Percentiles rank a stretch among this genome's conserved stretches.
phyloP scores from a whole-genome alignment of 2,888 invertebrate species.

The Drosophila siamana region DNA sequence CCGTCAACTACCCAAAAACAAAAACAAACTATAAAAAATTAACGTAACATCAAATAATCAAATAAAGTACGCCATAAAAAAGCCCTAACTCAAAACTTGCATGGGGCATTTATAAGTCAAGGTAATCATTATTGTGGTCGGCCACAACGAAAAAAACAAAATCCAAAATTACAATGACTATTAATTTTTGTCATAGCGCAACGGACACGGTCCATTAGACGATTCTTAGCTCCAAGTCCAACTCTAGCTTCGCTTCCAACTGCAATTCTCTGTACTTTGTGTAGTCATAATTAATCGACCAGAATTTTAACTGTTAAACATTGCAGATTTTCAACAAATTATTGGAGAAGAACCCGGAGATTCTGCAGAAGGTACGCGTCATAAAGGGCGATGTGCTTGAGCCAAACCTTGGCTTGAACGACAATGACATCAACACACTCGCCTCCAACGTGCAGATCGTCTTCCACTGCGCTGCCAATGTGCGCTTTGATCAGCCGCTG shows the following conservation, averaged over 20 bases:
- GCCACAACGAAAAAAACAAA: slow-evolving; percentile 34
- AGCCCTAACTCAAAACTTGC: slow-evolving; percentile 2
- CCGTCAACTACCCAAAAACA: slow-evolving; percentile 26
- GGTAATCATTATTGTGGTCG: slow-evolving; percentile 64
- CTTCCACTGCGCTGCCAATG: slow-evolving; percentile 95
- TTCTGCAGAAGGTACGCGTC: slow-evolving; percentile 88
- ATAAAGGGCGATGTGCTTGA: slow-evolving; percentile 89
- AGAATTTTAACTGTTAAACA: slow-evolving; percentile 31
- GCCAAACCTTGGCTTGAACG: slow-evolving; percentile 87
- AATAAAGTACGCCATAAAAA: slow-evolving; percentile 25
- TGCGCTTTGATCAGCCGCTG: slow-evolving; percentile 94
- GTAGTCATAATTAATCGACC: slow-evolving; percentile 39
- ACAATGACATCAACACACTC: slow-evolving; percentile 87
- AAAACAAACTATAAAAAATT: slow-evolving; percentile 18
- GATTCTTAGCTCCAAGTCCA: slow-evolving; percentile 47
- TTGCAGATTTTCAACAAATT: slow-evolving; percentile 87
- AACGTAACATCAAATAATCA: slow-evolving; percentile 26
- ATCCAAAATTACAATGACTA: slow-evolving; percentile 75
- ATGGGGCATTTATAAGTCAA: slow-evolving; percentile 70
- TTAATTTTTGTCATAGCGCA: slow-evolving; percentile 51
- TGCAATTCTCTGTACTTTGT: slow-evolving; percentile 11
- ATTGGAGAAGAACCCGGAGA: slow-evolving; percentile 86
- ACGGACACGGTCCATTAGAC: slow-evolving; percentile 39
- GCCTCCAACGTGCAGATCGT: slow-evolving; percentile 89
- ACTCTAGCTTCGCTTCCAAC: slow-evolving; percentile 6